These are phyloP conservation scores for Coleophora flavipennella DNA, from an alignment of 2,888 invertebrate species.

Conservation along the genomic window DNA sequence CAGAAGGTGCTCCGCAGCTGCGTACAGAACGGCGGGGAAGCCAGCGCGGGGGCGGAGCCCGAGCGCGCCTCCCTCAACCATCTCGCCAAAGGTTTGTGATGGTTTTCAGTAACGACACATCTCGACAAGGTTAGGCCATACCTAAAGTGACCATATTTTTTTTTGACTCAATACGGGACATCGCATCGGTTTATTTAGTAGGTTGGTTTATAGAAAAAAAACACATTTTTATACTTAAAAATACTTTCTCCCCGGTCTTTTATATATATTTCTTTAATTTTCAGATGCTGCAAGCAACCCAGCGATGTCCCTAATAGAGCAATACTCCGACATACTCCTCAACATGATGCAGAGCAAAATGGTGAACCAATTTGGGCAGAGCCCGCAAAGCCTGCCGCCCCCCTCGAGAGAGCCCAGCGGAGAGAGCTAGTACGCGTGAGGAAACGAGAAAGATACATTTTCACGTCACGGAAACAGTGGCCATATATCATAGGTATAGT, in stretches of 20 bases:
- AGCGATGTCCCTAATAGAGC: constrained; percentile 72
- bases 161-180: too few species aligned
- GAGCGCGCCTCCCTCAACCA: constrained; percentile 1
- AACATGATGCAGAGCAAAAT: constrained; percentile 69
- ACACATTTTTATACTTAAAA: too few species aligned
- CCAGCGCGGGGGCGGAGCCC: constrained; percentile 17
- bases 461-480: not conserved
- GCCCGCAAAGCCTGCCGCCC: constrained; percentile 53
- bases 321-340: constrained; percentile 75
- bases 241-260: too few species aligned
- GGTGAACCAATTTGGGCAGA: constrained; percentile 53
- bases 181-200: too few species aligned
- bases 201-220: too few species aligned
- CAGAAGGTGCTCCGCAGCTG: constrained; percentile 68
- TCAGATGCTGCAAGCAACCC: constrained; percentile 50
- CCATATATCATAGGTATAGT: not conserved
- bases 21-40: constrained; percentile 31
- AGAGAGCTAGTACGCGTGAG: constrained; percentile 48
- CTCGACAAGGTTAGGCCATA: too few species aligned
- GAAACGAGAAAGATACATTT: too few species aligned
- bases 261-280: constrained; percentile 5
- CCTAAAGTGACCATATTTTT: too few species aligned
- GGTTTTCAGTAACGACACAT: too few species aligned
- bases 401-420: constrained; percentile 34
- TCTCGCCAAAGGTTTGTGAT: too few species aligned